A percentile compares a stretch with the other conserved stretches of the same genome.
phyloP scores from a whole-genome alignment of 2,797 vertebrate species.

The Xiphophorus birchmanni region DNA sequence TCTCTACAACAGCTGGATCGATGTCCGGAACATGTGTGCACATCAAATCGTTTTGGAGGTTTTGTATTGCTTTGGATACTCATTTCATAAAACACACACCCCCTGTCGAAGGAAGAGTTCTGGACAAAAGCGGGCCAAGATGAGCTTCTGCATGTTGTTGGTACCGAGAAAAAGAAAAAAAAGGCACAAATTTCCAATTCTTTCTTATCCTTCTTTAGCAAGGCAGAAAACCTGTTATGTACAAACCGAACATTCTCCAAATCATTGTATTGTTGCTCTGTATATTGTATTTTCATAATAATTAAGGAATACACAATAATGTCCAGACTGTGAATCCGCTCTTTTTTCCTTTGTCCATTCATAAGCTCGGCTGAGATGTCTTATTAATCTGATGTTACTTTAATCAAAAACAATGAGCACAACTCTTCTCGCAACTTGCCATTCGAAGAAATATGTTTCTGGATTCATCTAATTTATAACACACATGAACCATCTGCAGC shows the following conservation, averaged over 20 bases:
- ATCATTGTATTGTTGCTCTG: slow-evolving; percentile 77
- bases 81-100: slow-evolving; percentile 57
- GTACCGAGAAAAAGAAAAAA: slow-evolving; percentile 43
- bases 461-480: slow-evolving; percentile 36
- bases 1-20: slow-evolving; percentile 79
- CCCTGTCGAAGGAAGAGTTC: slow-evolving; percentile 26
- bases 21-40: slow-evolving; percentile 76
- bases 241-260: slow-evolving; percentile 70
- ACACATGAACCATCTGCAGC: slow-evolving; percentile 9
- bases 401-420: slow-evolving; percentile 31
- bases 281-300: slow-evolving; percentile 83
- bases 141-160: slow-evolving; percentile 67
- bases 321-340: slow-evolving; percentile 53
- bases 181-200: slow-evolving; percentile 58
- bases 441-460: slow-evolving; percentile 29
- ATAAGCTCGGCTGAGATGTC: background rate
- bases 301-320: slow-evolving; percentile 76
- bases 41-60: slow-evolving; percentile 78
- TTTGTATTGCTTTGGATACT: slow-evolving; percentile 67
- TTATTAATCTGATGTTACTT: slow-evolving; percentile 29
- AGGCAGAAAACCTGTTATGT: slow-evolving; percentile 63
- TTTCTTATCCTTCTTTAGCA: slow-evolving; percentile 57
- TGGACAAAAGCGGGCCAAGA: slow-evolving; percentile 35
- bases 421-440: slow-evolving; percentile 20
- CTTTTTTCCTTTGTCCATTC: slow-evolving; percentile 50